Base-by-base conservation (phyloP, 2,113 vertebrate genomes). In the Plestiodon gilberti region DNA sequence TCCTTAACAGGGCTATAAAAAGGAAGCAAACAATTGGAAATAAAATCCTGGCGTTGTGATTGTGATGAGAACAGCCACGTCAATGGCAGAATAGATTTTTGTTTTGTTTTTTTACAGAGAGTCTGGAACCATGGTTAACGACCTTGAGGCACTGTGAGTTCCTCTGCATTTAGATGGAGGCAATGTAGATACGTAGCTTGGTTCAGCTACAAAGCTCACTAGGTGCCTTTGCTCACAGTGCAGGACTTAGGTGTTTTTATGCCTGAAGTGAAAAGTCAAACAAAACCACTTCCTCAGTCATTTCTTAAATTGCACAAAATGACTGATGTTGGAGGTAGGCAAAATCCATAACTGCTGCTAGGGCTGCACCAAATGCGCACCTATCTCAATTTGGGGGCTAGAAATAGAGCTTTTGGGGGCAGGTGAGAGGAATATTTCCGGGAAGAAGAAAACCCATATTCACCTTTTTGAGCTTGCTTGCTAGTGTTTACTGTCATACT, bases 1-100 rank as follows among this genome's bases (percentile, higher is more conserved):
- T 71, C 28, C 81, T 81, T 78, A 88, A 89, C 1, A 75, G n/a
- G 23, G 86, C 75, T 75, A 62, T 74, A 35, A 35, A 81, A 25
- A 8, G 48, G 8, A 48, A 48, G 8, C 43, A 48, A 74, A 2
- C 14, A 79, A 78, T 64, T 61, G 8, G 30, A 80, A 86, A 8
- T 38, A 6, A 1, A 18, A 78, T 77, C 80, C 22, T 38, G 6
- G 8, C 82, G 3, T 20, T 80, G n/a, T 5, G 15, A 70, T 43
- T 71, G 65, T 33, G 55, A 14, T 20, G 20, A 33, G 14, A 18
- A 86, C 43, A 13, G 9, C 4, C 18, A 8, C 23, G 25, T 18
- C 43, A 48, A 48, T 59, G 33, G 57, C 7, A 79, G 22, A 7
- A 2, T 40, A 22, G 43, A 48, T 48, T 8, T 48, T 48, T 48